Conservation (phyloP, 1,140 invertebrate species). For the Drosophila lacteicornis region DNA sequence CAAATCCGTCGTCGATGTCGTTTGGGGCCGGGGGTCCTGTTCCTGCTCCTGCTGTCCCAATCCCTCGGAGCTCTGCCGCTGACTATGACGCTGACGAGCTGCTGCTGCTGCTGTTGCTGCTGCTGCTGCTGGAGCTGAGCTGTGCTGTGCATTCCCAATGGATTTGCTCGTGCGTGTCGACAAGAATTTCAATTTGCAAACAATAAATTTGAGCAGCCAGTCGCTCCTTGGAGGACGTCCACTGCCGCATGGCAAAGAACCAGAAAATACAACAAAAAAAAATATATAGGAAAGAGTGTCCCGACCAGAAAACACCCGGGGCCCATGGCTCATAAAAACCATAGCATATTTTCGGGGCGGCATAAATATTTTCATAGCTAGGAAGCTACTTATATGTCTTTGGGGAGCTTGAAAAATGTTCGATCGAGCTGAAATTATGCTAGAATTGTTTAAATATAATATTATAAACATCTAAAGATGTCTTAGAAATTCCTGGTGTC, state of each 20-base stretch:
- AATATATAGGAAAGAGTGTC: constrained; percentile 10
- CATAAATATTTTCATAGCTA: not conserved
- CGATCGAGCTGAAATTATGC: not conserved
- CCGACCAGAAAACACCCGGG: constrained; percentile 13
- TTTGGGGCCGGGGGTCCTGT: not conserved
- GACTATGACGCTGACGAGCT: constrained; percentile 56
- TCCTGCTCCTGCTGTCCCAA: not conserved
- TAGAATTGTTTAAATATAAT: not conserved
- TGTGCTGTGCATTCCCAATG: constrained; percentile 68
- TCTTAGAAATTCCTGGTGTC: rapidly evolving
- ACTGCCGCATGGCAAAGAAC: constrained; percentile 15
- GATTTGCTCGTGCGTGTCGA: constrained; percentile 81
- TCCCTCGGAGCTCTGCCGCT: constrained; percentile 15
- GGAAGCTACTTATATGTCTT: not conserved
- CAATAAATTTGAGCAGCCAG: constrained; percentile 78
- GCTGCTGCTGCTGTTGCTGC: constrained; percentile 27
- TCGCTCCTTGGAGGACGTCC: constrained; percentile 52
- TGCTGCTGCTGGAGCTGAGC: constrained; percentile 26
- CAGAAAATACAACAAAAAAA: constrained; percentile 7
- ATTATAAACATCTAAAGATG: not conserved
- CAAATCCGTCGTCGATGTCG: constrained; percentile 44
- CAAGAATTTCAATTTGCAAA: constrained; percentile 83
- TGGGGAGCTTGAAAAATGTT: not conserved
- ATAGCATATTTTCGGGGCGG: not conserved
- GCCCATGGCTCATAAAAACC: not conserved